Conservation (phyloP, 2,113 vertebrate genomes). For the Hiodon alosoides region DNA sequence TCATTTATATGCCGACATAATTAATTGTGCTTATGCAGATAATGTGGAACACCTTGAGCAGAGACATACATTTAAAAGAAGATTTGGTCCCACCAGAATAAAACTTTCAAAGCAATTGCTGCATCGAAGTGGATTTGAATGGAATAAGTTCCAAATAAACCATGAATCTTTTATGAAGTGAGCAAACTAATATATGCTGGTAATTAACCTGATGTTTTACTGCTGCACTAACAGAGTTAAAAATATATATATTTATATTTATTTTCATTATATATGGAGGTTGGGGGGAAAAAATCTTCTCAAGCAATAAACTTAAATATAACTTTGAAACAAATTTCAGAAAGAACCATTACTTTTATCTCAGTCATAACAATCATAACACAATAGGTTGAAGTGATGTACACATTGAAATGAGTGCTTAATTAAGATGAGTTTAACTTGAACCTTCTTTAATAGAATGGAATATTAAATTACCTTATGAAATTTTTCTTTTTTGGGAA, state of each 20-base stretch:
- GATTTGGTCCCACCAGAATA: conserved; percentile 3
- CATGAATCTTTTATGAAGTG: conserved; percentile 24
- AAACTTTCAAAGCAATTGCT: conserved; percentile 8
- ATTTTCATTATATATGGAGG: conserved; percentile 13
- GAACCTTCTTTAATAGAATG: too few relatives aligned
- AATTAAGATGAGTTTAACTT: too few relatives aligned
- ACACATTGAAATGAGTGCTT: too few relatives aligned
- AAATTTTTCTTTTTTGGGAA: too few relatives aligned
- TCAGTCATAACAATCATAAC: too few relatives aligned
- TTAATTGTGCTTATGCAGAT: too few relatives aligned
- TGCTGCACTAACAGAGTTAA: conserved; percentile 5
- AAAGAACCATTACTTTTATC: neutral
- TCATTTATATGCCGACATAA: too few relatives aligned
- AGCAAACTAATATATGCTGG: conserved; percentile 18
- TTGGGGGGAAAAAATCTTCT: neutral
- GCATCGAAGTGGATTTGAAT: conserved; percentile 22
- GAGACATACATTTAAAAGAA: conserved; percentile 13
- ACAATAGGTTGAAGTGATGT: too few relatives aligned
- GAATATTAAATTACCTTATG: too few relatives aligned
- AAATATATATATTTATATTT: neutral
- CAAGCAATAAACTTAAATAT: neutral
- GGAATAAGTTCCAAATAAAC: conserved; percentile 17
- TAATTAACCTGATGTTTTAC: conserved; percentile 5
- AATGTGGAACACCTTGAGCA: neutral
- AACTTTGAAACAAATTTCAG: neutral